Percentiles rank a stretch among this genome's conserved stretches.
Evolutionary conservation across 2,797 vertebrate species (phyloP).

Genomic region (Alauda arvensis): DNA sequence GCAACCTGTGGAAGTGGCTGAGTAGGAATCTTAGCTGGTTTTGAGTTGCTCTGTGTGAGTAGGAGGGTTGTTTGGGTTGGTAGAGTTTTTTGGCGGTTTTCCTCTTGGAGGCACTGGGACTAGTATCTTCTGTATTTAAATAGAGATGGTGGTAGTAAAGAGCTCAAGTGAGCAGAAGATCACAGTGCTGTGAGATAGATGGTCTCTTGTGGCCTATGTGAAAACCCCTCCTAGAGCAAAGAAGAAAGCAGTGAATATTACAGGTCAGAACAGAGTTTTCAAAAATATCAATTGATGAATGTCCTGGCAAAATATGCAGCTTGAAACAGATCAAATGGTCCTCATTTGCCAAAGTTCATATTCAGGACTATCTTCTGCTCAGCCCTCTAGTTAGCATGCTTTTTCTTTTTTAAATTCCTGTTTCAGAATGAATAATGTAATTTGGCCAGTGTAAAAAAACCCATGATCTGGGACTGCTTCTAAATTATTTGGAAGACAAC

Average conservation of each 20-base stretch:
- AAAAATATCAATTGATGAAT: neutral
- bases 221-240: neutral
- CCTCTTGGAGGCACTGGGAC: neutral
- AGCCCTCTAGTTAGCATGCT: neutral
- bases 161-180: neutral
- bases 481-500: neutral
- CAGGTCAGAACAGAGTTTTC: neutral
- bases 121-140: neutral
- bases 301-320: neutral
- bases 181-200: neutral
- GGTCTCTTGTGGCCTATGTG: neutral
- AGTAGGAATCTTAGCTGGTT: neutral
- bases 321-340: neutral
- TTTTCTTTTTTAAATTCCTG: neutral
- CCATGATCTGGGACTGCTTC: neutral
- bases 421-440: neutral
- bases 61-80: neutral
- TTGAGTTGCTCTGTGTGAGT: neutral
- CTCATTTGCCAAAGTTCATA: neutral
- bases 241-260: neutral
- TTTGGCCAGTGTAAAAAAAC: neutral
- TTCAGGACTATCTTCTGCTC: neutral
- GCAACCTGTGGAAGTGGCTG: conserved; percentile 27
- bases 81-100: neutral
- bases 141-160: neutral